phyloP scores from a whole-genome alignment of 2,797 vertebrate genomes.

The Mormyrus hasselquistii region DNA sequence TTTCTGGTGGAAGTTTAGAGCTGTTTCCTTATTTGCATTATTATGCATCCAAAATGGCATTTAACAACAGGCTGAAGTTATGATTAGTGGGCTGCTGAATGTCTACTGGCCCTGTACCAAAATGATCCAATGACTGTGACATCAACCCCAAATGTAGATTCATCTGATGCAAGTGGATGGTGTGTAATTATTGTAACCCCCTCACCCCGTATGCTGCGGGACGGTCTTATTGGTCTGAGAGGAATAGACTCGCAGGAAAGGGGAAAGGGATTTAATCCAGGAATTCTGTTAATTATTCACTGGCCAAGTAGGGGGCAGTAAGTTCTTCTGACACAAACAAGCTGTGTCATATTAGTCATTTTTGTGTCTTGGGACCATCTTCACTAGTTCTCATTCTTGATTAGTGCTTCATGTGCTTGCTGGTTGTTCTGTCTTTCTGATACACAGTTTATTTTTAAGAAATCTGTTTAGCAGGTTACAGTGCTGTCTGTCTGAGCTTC shows the following conservation, averaged over 20 bases:
- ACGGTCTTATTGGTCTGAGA: neutral
- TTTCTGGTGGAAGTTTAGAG: neutral
- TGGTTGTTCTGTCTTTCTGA: neutral
- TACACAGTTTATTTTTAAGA: neutral
- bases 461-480: neutral
- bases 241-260: neutral
- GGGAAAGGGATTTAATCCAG: neutral
- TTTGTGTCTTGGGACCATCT: neutral
- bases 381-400: neutral
- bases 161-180: constrained; percentile 2
- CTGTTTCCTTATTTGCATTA: neutral
- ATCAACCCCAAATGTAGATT: constrained; percentile 17
- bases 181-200: neutral
- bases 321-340: neutral
- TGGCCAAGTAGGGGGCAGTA: neutral
- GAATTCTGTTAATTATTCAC: neutral
- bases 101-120: neutral
- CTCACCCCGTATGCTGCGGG: neutral
- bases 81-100: constrained; percentile 6
- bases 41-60: constrained; percentile 9
- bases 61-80: constrained; percentile 7
- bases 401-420: neutral
- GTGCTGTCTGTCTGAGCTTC: neutral
- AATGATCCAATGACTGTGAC: constrained; percentile 15
- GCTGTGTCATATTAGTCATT: neutral